These are phyloP conservation scores for Lepeophtheirus nordmannii DNA, from an alignment of 2,888 invertebrate genomes.

Conservation along the genomic window DNA sequence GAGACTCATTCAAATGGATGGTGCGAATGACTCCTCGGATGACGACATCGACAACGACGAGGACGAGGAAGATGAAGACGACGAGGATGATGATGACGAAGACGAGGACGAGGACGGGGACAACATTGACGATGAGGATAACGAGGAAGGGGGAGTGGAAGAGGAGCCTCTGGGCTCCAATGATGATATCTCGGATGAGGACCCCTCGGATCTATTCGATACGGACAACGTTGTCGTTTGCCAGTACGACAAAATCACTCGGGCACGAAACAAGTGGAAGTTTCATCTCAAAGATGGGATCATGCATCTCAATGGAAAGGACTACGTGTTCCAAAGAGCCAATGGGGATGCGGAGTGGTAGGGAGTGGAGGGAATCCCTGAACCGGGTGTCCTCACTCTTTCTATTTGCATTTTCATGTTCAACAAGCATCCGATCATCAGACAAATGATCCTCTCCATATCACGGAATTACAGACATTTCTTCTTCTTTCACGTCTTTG, in stretches of 20 bases:
- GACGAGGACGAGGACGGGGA: slow-evolving; percentile 57
- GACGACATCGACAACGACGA: slow-evolving; percentile 57
- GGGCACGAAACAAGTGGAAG: slow-evolving; percentile 85
- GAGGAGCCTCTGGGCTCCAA: slow-evolving; percentile 87
- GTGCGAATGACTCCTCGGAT: slow-evolving; percentile 39
- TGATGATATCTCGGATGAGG: slow-evolving; percentile 85
- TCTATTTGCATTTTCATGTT: too few species aligned
- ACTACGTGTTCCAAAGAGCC: slow-evolving; percentile 96
- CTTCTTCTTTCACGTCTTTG: too few species aligned
- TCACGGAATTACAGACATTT: too few species aligned
- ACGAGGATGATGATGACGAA: slow-evolving; percentile 56
- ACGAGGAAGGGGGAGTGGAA: slow-evolving; percentile 36
- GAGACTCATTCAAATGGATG: slow-evolving; percentile 33
- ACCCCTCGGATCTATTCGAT: slow-evolving; percentile 81
- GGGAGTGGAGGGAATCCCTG: too few species aligned
- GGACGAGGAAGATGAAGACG: slow-evolving; percentile 45
- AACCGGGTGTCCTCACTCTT: background rate
- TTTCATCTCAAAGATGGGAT: slow-evolving; percentile 98
- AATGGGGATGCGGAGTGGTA: slow-evolving; percentile 98
- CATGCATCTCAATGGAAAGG: slow-evolving; percentile 94
- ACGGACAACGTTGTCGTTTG: slow-evolving; percentile 99
- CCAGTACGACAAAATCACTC: slow-evolving; percentile 85
- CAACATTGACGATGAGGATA: slow-evolving; percentile 31
- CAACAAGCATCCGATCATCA: too few species aligned
- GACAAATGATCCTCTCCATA: too few species aligned